A percentile compares a stretch with the other conserved stretches of the same genome.
Evolutionary conservation across 2,888 invertebrate genomes (phyloP).

Genomic region (Pristionchus maxplancki): DNA sequence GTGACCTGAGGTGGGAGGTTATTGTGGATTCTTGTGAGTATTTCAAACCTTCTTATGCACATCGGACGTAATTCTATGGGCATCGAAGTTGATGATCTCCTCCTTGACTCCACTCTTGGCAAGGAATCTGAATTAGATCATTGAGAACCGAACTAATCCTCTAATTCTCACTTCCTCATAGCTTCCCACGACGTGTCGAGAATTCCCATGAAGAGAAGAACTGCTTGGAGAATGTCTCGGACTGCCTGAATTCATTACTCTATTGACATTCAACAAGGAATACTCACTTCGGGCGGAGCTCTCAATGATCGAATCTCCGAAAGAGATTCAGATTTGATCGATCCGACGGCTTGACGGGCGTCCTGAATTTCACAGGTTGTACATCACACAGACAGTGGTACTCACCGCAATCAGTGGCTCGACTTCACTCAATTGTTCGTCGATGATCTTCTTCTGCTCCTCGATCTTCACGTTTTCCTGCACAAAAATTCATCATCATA

Average conservation of each 20-base stretch:
- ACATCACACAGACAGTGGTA: background rate
- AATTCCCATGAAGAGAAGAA: slow-evolving; percentile 96
- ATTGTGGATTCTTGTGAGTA: background rate
- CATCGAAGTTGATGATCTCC: slow-evolving; percentile 95
- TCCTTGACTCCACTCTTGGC: slow-evolving; percentile 97
- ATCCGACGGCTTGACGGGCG: slow-evolving; percentile 94
- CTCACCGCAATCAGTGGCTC: slow-evolving; percentile 67
- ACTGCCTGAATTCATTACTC: background rate
- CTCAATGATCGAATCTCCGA: slow-evolving; percentile 92
- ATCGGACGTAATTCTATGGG: slow-evolving; percentile 88
- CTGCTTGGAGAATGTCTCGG: slow-evolving; percentile 82
- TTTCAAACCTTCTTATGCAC: slow-evolving; percentile 87
- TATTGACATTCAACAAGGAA: too few species aligned
- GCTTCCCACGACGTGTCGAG: slow-evolving; percentile 99
- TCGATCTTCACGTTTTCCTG: slow-evolving; percentile 88
- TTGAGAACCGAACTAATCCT: background rate
- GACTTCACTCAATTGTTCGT: slow-evolving; percentile 88
- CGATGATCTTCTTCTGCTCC: slow-evolving; percentile 89
- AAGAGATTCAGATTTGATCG: slow-evolving; percentile 93
- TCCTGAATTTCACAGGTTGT: slow-evolving; percentile 73
- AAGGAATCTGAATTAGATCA: slow-evolving; percentile 84
- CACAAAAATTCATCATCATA: background rate
- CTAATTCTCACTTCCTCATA: slow-evolving; percentile 87
- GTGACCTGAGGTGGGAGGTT: slow-evolving; percentile 52
- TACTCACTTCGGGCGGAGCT: slow-evolving; percentile 89